phyloP scores from a whole-genome alignment of 2,797 vertebrate genomes.

The Smutsia gigantea region DNA sequence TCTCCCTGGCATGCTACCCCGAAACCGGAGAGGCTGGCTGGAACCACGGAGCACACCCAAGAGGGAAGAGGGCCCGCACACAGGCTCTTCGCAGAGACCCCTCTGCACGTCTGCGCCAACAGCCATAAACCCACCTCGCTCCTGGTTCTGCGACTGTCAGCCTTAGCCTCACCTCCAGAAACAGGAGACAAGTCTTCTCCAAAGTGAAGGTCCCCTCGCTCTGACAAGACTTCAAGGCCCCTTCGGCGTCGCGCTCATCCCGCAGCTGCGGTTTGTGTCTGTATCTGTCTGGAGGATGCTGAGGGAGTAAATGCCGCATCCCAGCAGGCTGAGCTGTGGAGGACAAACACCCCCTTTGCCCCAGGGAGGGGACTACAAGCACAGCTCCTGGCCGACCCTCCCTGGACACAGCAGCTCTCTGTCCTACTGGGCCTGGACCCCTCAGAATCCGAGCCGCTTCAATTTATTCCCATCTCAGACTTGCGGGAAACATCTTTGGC shows the following conservation, averaged over 20 bases:
- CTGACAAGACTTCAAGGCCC: neutral
- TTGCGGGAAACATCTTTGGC: accelerated
- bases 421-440: neutral
- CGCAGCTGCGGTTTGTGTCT: accelerated
- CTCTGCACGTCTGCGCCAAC: accelerated
- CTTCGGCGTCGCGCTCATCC: neutral
- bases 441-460: accelerated
- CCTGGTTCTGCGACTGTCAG: neutral
- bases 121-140: too few species aligned
- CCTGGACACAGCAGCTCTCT: neutral
- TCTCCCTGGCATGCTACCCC: neutral
- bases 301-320: neutral
- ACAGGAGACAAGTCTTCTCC: neutral
- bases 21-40: neutral
- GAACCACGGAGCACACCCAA: neutral
- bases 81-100: too few species aligned
- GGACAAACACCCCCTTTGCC: neutral
- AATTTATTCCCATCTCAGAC: neutral
- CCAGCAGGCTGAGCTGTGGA: accelerated
- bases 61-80: neutral
- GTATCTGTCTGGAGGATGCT: accelerated
- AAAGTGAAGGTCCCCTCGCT: neutral
- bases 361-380: accelerated
- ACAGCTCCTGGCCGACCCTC: accelerated
- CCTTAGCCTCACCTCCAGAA: neutral